Evolutionary conservation across 2,888 invertebrate genomes (phyloP), one percentile per base, ranked within the genome.

Genomic region (Diogma glabrata): DNA sequence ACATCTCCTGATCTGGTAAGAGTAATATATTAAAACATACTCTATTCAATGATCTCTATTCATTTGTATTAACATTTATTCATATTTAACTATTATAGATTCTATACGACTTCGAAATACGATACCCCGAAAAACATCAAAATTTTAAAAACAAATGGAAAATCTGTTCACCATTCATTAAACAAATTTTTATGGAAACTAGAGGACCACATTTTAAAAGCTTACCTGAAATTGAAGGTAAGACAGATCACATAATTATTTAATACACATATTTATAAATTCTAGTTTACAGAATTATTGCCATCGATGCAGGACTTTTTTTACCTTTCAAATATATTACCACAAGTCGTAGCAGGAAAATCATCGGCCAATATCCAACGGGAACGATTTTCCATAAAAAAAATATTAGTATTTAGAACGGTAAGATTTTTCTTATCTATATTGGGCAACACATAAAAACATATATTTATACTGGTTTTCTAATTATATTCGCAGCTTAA

Each of bases 1-100:
- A 40, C 40, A 19, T 40, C 40, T 19, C 40, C 40, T 19, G 40
- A 40, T 40, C 9, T 40, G 40, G 40, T 40, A 40, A 40, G 20
- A 19, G 17, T n/a, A 10, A 28, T 9, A 28, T 9, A 9, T 28
- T 7, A 7, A 28, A 28, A 28, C 7, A 28, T 9, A n/a, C n/a
- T n/a, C n/a, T n/a, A n/a, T n/a, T n/a, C n/a, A n/a, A n/a, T n/a
- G n/a, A n/a, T n/a, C n/a, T n/a, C n/a, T n/a, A n/a, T n/a, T n/a
- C n/a, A n/a, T n/a, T n/a, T 28, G 7, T 7, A 28, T 28, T 9
- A 28, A 28, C 10, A 28, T 28, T 28, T 28, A 9, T 10, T 10
- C 7, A 9, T 28, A 9, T 28, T 7, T 9, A 28, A 28, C 10
- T 9, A 28, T 28, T 28, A 7, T 28, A 28, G 28, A 28, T 28